Percentiles rank a stretch among this genome's conserved stretches.
Conservation (phyloP, 2,888 invertebrate species). For the Meiosimyza decipiens region DNA sequence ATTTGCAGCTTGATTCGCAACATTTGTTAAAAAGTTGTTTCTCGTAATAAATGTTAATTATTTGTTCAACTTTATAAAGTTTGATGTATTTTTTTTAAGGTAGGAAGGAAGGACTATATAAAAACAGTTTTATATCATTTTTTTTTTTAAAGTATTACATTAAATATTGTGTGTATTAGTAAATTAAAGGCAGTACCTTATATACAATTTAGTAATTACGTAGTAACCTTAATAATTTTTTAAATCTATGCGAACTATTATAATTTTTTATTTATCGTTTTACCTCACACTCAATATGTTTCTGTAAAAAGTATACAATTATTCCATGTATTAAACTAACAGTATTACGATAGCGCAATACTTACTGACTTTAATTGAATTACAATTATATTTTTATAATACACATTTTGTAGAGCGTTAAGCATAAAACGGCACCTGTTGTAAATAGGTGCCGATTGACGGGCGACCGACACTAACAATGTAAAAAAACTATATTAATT, state of each 20-base stretch:
- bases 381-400: background rate
- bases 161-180: background rate
- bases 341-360: conserved; percentile 4
- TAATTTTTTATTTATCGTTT: conserved; percentile 14
- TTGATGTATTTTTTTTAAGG: no score
- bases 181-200: conserved; percentile 22
- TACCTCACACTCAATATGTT: conserved; percentile 2
- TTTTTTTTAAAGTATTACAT: background rate
- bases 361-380: conserved; percentile 10
- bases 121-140: no score
- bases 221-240: background rate
- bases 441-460: no score
- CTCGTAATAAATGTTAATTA: no score
- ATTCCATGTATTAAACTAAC: background rate
- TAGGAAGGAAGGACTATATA: no score
- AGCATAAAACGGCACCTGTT: no score
- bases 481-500: no score
- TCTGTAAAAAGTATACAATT: conserved; percentile 19
- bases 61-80: no score
- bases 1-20: conserved; percentile 51
- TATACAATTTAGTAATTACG: conserved; percentile 26
- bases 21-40: conserved; percentile 8
- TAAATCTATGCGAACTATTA: conserved; percentile 19
- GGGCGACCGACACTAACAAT: no score
- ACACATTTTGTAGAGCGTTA: background rate